These are phyloP conservation scores for Caenorhabditis elegans DNA, from an alignment of 1,140 invertebrate genomes.

Conservation along the genomic window DNA sequence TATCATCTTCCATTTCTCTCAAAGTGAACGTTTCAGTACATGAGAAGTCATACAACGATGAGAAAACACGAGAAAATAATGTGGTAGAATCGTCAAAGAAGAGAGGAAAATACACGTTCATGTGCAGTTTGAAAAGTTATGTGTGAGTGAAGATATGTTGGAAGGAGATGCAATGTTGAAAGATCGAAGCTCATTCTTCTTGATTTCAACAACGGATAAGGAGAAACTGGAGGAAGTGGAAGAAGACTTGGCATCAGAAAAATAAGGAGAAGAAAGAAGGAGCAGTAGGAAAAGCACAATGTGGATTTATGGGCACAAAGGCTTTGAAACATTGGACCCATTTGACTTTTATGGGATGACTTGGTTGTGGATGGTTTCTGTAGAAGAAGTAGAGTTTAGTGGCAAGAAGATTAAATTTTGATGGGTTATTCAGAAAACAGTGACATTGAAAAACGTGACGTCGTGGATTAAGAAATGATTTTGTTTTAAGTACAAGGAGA, in stretches of 20 bases:
- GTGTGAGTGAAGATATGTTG: background rate
- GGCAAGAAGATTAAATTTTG: background rate
- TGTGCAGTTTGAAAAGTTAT: slow-evolving; percentile 32
- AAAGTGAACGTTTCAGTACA: background rate
- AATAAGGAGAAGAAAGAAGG: background rate
- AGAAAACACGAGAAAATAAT: background rate
- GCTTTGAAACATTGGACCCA: slow-evolving; percentile 28
- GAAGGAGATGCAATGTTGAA: slow-evolving; percentile 18
- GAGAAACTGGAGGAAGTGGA: slow-evolving; percentile 9
- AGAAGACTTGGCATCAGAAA: background rate
- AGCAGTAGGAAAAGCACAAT: background rate
- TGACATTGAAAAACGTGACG: too few relatives aligned
- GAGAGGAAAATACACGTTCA: background rate
- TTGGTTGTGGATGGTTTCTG: background rate
- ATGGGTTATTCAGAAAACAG: background rate
- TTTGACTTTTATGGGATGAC: slow-evolving; percentile 1
- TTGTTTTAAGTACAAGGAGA: too few relatives aligned
- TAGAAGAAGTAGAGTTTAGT: background rate
- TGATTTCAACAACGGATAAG: slow-evolving; percentile 28
- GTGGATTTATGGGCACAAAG: slow-evolving; percentile 15
- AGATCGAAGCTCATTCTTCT: slow-evolving; percentile 29
- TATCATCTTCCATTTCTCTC: background rate
- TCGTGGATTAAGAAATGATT: too few relatives aligned
- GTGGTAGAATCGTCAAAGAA: background rate
- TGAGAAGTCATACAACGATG: background rate